Evolutionary conservation across 2,888 invertebrate species (phyloP), one percentile per base, ranked within the genome.

Genomic region (Nasonia oneida): DNA sequence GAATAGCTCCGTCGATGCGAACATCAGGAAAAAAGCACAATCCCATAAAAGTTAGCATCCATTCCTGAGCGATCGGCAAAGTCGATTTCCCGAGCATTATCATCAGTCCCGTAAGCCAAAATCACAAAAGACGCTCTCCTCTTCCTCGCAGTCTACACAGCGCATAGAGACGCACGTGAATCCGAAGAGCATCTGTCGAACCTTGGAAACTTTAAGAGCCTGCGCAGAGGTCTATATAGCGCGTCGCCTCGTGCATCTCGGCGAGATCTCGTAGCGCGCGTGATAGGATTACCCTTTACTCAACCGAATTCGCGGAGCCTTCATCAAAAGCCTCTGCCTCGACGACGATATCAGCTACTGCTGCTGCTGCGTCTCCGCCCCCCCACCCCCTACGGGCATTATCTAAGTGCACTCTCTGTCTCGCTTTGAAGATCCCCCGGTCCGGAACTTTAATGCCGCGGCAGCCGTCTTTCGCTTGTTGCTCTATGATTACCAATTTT

Each of bases 211-310:
- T 71, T 71, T 71, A 71, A 71, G 75, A 50, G 82, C 87, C 6
- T 23, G 57, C 57, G 3, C 37, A 3, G 37, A 61, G 6, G n/a
- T n/a, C n/a, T 61, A 61, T 61, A 61, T n/a, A 82, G 80, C 87
- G 79, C 64, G 8, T 37, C 39, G 23, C 29, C 29, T 42, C 33
- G 37, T 93, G 92, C 84, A 61, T 61, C 57, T 61, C 57, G 57
- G 18, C n/a, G n/a, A 61, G 57, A 61, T 61, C 57, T 61, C 57
- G 57, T 61, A 61, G 57, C 57, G 57, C 57, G 57, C 57, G 89
- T 93, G 93, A 93, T 93, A 93, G 93, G 93, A 93, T 93, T 93
- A 93, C 93, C 93, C 93, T 93, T 93, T 92, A 93, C 93, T 93
- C 92, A 92, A 91, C 92, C 90, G 91, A 93, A 93, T 93, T 93